Conservation (phyloP, 2,888 invertebrate genomes). For the Allophyes oxyacanthae region DNA sequence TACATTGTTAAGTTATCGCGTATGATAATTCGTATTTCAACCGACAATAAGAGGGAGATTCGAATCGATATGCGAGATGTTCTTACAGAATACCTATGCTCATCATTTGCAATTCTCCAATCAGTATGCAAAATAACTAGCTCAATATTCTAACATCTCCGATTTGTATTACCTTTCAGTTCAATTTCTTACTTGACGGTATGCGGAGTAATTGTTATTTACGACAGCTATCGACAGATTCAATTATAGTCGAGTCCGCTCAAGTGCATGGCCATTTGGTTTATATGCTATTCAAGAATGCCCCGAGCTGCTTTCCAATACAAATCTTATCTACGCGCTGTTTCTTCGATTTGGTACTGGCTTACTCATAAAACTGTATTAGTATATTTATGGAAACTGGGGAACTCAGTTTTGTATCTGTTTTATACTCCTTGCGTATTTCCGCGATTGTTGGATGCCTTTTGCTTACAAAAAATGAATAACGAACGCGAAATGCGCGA, state of each 20-base stretch:
- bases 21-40: too few species aligned
- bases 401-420: slow-evolving; percentile 3
- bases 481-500: too few species aligned
- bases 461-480: too few species aligned
- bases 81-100: too few species aligned
- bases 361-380: slow-evolving; percentile 30
- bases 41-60: too few species aligned
- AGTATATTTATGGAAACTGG: slow-evolving; percentile 47
- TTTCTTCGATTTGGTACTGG: slow-evolving; percentile 32
- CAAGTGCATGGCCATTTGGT: slow-evolving; percentile 69
- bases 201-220: slow-evolving; percentile 55
- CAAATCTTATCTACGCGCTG: slow-evolving; percentile 42
- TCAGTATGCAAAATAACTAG: not conserved
- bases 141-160: not conserved
- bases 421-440: slow-evolving; percentile 3
- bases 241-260: slow-evolving; percentile 60
- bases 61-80: too few species aligned
- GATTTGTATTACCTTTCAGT: slow-evolving; percentile 22
- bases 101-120: too few species aligned
- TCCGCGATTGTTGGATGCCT: too few species aligned
- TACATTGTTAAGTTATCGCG: too few species aligned
- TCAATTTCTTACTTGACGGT: slow-evolving; percentile 36
- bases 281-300: slow-evolving; percentile 56
- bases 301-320: slow-evolving; percentile 50
- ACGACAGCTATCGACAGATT: slow-evolving; percentile 61